Evolutionary conservation across 2,113 vertebrate genomes (phyloP).

Genomic region (Labeo rohita): DNA sequence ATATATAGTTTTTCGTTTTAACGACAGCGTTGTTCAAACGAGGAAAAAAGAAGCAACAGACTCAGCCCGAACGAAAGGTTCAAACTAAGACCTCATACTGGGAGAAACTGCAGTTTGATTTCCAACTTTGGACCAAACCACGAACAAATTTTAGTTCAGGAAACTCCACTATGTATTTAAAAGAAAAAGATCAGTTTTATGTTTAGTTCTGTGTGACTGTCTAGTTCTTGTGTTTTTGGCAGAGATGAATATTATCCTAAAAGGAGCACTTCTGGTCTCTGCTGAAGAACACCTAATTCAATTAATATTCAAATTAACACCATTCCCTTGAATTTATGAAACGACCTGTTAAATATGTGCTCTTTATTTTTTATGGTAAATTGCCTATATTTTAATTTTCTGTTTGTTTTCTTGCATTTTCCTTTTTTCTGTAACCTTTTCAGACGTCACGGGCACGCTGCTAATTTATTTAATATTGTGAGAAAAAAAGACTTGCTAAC

Average conservation of each 20-base stretch:
- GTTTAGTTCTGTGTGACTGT: conserved; percentile 37
- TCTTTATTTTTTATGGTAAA: conserved; percentile 16
- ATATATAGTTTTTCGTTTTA: neutral
- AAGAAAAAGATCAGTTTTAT: neutral
- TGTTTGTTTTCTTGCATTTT: conserved; percentile 30
- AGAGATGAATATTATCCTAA: conserved; percentile 42
- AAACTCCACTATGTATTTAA: conserved; percentile 31
- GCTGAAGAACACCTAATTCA: conserved; percentile 42
- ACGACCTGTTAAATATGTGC: conserved; percentile 6
- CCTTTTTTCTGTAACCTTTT: conserved; percentile 46
- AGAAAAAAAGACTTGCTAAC: conserved; percentile 74
- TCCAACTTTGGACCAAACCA: conserved; percentile 35
- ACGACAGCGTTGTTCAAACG: neutral
- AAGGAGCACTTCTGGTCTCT: conserved; percentile 54
- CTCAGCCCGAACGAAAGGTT: neutral
- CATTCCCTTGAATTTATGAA: conserved; percentile 31
- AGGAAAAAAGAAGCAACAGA: neutral
- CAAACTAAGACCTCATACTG: neutral
- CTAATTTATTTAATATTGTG: conserved; percentile 76
- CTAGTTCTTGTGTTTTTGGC: conserved; percentile 36
- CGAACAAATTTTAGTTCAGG: conserved; percentile 23
- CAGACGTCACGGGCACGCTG: conserved; percentile 64
- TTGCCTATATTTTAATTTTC: conserved; percentile 22
- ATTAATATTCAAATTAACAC: conserved; percentile 9
- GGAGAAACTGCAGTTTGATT: conserved; percentile 31